Base-by-base conservation (phyloP, 1,140 invertebrate species). In the Apocrypta bakeri region DNA sequence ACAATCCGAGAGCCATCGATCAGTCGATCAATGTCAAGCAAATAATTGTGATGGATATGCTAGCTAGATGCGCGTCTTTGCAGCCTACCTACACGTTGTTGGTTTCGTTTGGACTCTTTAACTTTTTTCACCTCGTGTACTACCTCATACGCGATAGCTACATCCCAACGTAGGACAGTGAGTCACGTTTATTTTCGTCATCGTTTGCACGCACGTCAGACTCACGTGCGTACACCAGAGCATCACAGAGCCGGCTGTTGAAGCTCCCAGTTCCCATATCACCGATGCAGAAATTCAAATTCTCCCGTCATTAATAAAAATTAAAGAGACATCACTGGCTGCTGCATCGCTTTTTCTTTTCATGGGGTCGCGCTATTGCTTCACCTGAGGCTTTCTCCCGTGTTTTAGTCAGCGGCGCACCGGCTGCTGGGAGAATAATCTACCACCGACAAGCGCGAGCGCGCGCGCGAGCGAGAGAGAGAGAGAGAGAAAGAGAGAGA, bases 261-360 rank as follows among this genome's bases (percentile, higher is more conserved):
- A 11, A 11, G 29, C 27, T 27, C 37, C 1, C 12, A 84, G 90
- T 92, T 92, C 91, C 90, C 91, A 92, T 92, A 92, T 92, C 91
- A 91, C 87, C 84, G 87, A 92, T 92, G 90, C 91, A 91, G 87
- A 92, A 91, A 92, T 92, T 92, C 90, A 92, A 91, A 92, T 91
- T 89, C 84, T 73, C 77, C 25, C 56, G 89, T 92, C 91, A 92
- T 92, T 92, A 92, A 92, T 92, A 92, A 92, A 91, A 92, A 92
- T 92, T 92, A 92, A 92, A 92, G 91, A 91, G 91, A 92, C 91
- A 91, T 91, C 90, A 90, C 87, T 84, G 85, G 85, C 84, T 72
- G 72, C 29, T 61, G 42, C 83, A 64, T 27, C 27, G 3, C 31
- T 66, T 81, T 66, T 72, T 71, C 17, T n/a, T 37, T 79, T 77